These are phyloP conservation scores for Brachionus manjavacas DNA, from an alignment of 1,140 invertebrate genomes.

Conservation along the genomic window DNA sequence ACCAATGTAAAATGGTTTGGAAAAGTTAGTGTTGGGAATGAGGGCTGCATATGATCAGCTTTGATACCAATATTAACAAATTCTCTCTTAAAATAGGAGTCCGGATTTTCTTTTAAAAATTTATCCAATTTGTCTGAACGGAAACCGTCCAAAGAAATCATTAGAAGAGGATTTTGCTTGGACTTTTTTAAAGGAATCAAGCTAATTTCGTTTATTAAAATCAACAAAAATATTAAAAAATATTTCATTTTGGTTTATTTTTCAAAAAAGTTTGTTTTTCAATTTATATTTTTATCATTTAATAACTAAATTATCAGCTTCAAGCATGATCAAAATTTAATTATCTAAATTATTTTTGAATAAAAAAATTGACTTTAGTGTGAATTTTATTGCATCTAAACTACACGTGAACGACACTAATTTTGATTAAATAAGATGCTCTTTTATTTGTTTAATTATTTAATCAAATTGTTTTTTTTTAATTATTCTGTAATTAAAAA, in stretches of 20 bases:
- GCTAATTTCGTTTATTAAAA: background rate
- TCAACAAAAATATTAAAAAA: background rate
- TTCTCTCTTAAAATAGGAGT: conserved; percentile 58
- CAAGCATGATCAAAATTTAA: background rate
- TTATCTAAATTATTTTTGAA: background rate
- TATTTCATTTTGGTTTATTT: background rate
- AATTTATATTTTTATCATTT: background rate
- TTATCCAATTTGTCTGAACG: conserved; percentile 65
- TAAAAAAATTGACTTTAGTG: background rate
- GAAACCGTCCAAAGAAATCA: conserved; percentile 70
- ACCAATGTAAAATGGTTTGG: conserved; percentile 74
- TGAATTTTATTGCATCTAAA: background rate
- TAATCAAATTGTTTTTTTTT: too few species aligned
- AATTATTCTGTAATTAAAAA: too few species aligned
- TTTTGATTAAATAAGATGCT: background rate
- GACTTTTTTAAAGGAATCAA: background rate
- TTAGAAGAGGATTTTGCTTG: background rate
- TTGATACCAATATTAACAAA: conserved; percentile 62
- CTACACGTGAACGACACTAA: background rate
- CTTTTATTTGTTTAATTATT: background rate
- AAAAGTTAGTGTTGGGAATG: conserved; percentile 71
- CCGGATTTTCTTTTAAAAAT: conserved; percentile 56
- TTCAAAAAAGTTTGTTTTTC: background rate
- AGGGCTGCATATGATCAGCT: conserved; percentile 64
- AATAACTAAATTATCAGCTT: background rate